Evolutionary conservation across 2,888 invertebrate species (phyloP), one percentile per base, ranked within the genome.

Genomic region (Acanthococcus lagerstroemiae): DNA sequence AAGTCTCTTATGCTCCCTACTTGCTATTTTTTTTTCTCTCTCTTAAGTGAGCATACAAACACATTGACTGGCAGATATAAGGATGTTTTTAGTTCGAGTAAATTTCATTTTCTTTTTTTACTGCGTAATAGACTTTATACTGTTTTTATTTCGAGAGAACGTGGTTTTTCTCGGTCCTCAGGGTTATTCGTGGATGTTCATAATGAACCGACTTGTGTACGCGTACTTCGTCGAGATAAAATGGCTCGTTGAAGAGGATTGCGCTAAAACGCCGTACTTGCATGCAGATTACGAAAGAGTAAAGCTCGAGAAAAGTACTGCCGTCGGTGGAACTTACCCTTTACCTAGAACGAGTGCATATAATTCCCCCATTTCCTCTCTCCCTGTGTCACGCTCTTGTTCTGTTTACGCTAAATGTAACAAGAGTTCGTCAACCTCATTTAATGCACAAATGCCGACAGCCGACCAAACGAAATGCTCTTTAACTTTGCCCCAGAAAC

Each of bases 271-370:
- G 19, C 15, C 46, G 46, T 45, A 4, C 17, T 9, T 19, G 52
- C 24, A 52, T 52, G 52, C 21, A 19, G 52, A 52, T 19, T 45
- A 60, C 27, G 46, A 60, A 22, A n/a, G 27, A 60, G 48, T 46
- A 48, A 60, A 60, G 60, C 60, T 60, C 46, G 46, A 48, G 46
- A 60, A 60, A 60, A 60, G 45, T 46, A 7, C 22, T 60, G 17
- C 48, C 25, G 44, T 45, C 57, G 45, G 44, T 58, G 58, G 22
- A 45, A 45, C 30, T 58, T 46, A 17, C 60, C 46, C 48, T 48
- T 27, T 44, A 45, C 19, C 27, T 60, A 46, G 46, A 26, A 26
- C 46, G 46, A 60, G 5, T 52, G 24, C 19, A 25, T 60, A 26
- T 45, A 45, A 7, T 25, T 48, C 9, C 30, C 45, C 15, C 37